Evolutionary conservation across 2,888 invertebrate species (phyloP).

Genomic region (Allolobophora icterica): DNA sequence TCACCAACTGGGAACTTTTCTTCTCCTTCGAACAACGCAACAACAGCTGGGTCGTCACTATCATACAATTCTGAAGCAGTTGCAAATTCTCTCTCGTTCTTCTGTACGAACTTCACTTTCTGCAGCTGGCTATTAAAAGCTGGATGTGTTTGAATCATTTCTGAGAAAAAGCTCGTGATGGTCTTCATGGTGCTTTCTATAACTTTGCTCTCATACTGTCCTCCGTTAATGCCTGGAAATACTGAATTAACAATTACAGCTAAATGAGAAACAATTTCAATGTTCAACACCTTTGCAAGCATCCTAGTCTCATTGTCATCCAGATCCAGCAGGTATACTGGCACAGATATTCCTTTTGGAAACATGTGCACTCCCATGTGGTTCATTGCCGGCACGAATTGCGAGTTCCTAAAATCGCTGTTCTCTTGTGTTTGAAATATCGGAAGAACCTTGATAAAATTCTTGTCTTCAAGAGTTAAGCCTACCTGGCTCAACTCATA

Average conservation of each 20-base stretch:
- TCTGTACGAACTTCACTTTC: neutral
- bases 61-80: conserved; percentile 45
- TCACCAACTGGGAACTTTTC: conserved; percentile 50
- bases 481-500: neutral
- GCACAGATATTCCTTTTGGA: conserved; percentile 7
- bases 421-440: conserved; percentile 9
- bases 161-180: neutral
- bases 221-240: conserved; percentile 18
- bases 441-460: neutral
- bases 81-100: neutral
- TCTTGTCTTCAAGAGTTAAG: neutral
- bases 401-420: neutral
- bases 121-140: neutral
- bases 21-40: conserved; percentile 47
- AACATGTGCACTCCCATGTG: neutral
- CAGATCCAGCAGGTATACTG: neutral
- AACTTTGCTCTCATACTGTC: neutral
- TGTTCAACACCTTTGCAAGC: neutral
- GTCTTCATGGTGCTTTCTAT: neutral
- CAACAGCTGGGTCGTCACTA: conserved; percentile 47
- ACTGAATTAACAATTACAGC: neutral
- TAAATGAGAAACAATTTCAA: neutral
- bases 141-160: neutral
- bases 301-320: neutral
- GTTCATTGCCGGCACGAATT: neutral